Evolutionary conservation across 2,888 invertebrate species (phyloP).

Genomic region (Coenonympha glycerion): DNA sequence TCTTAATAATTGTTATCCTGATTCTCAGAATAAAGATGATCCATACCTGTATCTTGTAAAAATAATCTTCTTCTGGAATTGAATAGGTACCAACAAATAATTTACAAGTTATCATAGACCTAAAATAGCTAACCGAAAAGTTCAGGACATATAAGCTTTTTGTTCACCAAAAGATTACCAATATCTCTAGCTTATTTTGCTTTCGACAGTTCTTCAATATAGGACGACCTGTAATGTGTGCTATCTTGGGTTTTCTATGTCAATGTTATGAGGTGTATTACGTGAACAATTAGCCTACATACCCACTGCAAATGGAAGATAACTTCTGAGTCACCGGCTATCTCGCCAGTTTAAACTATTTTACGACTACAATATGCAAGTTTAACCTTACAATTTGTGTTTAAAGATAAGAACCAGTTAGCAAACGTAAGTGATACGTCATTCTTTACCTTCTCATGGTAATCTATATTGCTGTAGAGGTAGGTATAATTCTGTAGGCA

Average conservation of each 20-base stretch:
- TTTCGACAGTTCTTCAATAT: background rate
- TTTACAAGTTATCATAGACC: no score
- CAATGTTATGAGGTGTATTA: background rate
- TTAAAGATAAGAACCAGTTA: background rate
- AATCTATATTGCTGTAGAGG: background rate
- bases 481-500: no score
- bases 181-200: no score
- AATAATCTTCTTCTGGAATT: no score
- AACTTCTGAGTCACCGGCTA: conserved; percentile 12
- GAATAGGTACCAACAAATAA: no score
- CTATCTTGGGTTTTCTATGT: background rate
- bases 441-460: background rate
- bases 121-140: no score
- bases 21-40: no score
- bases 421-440: background rate
- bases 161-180: no score
- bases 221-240: background rate
- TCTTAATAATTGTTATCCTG: no score
- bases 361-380: background rate
- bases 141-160: no score
- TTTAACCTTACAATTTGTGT: background rate
- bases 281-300: conserved; percentile 23
- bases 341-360: background rate
- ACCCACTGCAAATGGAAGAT: conserved; percentile 8
- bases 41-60: no score